phyloP scores from a whole-genome alignment of 1,140 invertebrate genomes.

The Drosophila nannoptera region DNA sequence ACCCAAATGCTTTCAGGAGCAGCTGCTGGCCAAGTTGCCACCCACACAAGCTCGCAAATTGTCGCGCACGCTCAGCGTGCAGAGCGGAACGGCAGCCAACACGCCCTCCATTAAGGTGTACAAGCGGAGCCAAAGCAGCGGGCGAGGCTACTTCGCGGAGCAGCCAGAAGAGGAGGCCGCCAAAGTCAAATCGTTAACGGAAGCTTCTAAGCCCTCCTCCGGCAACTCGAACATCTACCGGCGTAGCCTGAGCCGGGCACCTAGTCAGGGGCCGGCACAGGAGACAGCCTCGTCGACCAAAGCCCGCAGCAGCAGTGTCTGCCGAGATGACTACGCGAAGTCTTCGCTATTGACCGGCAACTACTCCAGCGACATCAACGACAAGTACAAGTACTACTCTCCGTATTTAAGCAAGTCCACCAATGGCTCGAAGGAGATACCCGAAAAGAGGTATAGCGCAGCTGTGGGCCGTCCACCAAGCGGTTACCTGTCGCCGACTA shows the following conservation, averaged over 20 bases:
- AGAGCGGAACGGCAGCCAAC: conserved; percentile 51
- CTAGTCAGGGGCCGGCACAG: conserved; percentile 21
- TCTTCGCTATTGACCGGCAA: conserved; percentile 64
- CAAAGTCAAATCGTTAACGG: conserved; percentile 38
- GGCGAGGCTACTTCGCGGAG: conserved; percentile 52
- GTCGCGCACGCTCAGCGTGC: conserved; percentile 83
- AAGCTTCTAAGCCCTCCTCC: conserved; percentile 56
- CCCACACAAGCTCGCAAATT: conserved; percentile 82
- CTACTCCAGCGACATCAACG: conserved; percentile 71
- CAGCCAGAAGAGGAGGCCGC: conserved; percentile 31
- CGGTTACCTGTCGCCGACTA: conserved; percentile 72
- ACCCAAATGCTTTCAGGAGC: conserved; percentile 83
- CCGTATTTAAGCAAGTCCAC: conserved; percentile 68
- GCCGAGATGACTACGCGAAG: conserved; percentile 66
- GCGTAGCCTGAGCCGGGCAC: conserved; percentile 64
- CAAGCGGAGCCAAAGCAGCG: conserved; percentile 76
- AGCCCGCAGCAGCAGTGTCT: conserved; percentile 69
- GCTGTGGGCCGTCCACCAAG: conserved; percentile 73
- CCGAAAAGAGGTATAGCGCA: conserved; percentile 61
- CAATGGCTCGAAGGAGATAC: conserved; percentile 44
- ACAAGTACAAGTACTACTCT: conserved; percentile 78
- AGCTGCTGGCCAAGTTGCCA: conserved; percentile 83
- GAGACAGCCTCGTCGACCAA: conserved; percentile 27
- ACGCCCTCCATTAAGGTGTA: conserved; percentile 51
- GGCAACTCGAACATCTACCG: conserved; percentile 61